Evolutionary conservation across 2,113 vertebrate genomes (phyloP).

Genomic region (Phrynosoma platyrhinos): DNA sequence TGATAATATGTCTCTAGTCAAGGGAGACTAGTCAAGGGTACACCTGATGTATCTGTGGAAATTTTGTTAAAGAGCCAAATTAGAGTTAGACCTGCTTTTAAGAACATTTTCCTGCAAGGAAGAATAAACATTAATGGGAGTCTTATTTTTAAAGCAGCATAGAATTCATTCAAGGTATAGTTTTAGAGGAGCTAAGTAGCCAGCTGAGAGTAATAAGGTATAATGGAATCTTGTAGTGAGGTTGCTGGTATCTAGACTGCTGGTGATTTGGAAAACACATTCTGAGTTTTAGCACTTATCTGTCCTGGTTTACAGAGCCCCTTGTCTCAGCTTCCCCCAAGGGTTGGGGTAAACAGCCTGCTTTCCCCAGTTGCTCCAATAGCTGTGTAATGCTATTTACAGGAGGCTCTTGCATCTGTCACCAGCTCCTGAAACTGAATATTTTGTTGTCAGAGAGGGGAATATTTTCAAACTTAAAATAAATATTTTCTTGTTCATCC

Average conservation of each 20-base stretch:
- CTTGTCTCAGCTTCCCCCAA: neutral
- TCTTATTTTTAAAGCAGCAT: fast-evolving
- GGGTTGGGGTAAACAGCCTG: neutral
- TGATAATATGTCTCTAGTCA: neutral
- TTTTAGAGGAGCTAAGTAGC: neutral
- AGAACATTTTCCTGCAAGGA: neutral
- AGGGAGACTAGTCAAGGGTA: neutral
- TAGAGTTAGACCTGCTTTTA: fast-evolving
- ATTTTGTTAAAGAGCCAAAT: neutral
- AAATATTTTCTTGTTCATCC: neutral
- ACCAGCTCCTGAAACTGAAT: neutral
- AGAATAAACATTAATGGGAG: fast-evolving
- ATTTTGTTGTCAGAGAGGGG: neutral
- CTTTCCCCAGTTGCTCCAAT: too few species aligned
- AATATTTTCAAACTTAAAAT: neutral
- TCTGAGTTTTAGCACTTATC: neutral
- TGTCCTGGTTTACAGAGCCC: fast-evolving
- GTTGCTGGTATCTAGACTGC: fast-evolving
- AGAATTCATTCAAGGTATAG: neutral
- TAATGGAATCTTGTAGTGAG: fast-evolving
- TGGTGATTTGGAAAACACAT: neutral
- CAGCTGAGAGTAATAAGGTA: fast-evolving
- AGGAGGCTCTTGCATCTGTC: neutral
- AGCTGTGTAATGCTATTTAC: neutral
- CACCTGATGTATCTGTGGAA: neutral